These are phyloP conservation scores for Parasteatoda lunata DNA, from an alignment of 2,888 invertebrate species.

Conservation along the genomic window DNA sequence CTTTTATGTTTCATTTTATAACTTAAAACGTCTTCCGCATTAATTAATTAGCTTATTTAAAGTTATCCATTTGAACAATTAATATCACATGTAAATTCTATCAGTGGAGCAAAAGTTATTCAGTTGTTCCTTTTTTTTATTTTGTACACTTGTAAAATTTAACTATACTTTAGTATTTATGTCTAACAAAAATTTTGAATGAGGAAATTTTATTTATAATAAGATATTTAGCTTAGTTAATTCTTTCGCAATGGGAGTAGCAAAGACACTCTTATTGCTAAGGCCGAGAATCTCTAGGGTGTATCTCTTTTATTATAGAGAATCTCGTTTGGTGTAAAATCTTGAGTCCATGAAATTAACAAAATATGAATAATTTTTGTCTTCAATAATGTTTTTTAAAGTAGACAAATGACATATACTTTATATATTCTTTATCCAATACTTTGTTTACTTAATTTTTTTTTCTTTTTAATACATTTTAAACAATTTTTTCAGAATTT, in stretches of 20 bases:
- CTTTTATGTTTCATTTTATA: no score
- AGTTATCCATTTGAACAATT: no score
- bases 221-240: no score
- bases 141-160: no score
- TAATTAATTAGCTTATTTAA: no score
- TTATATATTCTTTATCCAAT: not conserved
- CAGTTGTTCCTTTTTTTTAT: no score
- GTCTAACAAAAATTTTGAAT: no score
- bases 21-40: no score
- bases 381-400: not conserved
- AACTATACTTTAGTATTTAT: no score
- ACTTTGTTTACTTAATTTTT: not conserved
- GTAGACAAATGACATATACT: not conserved
- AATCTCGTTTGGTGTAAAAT: not conserved
- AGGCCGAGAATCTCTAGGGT: not conserved
- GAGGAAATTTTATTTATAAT: no score
- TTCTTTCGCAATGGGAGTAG: not conserved
- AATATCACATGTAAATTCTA: no score
- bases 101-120: no score
- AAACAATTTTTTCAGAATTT: not conserved
- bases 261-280: not conserved
- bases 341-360: slow-evolving; percentile 10
- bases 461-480: not conserved
- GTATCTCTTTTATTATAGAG: not conserved
- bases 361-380: not conserved